Evolutionary conservation across 2,888 invertebrate genomes (phyloP), one percentile per base, ranked within the genome.

Genomic region (Leptopilina myrica): DNA sequence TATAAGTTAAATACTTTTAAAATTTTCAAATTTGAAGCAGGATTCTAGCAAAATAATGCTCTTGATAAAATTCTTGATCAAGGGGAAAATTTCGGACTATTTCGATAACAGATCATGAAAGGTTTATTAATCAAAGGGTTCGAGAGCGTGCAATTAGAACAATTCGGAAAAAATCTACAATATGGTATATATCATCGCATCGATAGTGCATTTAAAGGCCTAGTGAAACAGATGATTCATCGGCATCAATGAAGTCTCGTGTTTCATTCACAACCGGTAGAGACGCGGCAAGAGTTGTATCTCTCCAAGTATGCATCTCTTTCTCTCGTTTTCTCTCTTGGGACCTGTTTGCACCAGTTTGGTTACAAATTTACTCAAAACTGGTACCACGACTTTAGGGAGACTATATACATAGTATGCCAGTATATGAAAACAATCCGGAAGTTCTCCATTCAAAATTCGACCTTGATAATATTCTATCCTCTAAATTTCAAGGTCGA

Each of bases 271-370:
- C 73, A 59, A 73, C 53, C 73, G 73, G 56, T 73, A 56, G 73
- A 73, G 49, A 49, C 11, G 12, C 9, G 11, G 49, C 7, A 53
- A 53, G 53, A 73, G 73, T 56, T 56, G 73, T 73, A 73, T 73
- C 73, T 59, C 49, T 49, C 12, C 56, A 33, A 73, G 53, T 73
- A 73, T 73, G 56, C 56, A 73, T 56, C 33, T 33, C 33, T 33
- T 5, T 33, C 33, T 56, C 33, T 33, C 33, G 1, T 5, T 33
- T 4, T 56, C 73, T 49, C 49, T 49, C 49, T 8, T 9, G 56
- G 73, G 73, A 73, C 73, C 73, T 73, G 73, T 73, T 73, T 73
- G 56, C 56, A 73, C 73, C 73, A 73, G 73, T 73, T 73, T 73
- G 33, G 73, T 56, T 73, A 73, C 73, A 73, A 73, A 73, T 73